Percentiles rank a stretch among this genome's conserved stretches.
phyloP scores from a whole-genome alignment of 2,888 invertebrate genomes.

The Scotopteryx bipunctaria region DNA sequence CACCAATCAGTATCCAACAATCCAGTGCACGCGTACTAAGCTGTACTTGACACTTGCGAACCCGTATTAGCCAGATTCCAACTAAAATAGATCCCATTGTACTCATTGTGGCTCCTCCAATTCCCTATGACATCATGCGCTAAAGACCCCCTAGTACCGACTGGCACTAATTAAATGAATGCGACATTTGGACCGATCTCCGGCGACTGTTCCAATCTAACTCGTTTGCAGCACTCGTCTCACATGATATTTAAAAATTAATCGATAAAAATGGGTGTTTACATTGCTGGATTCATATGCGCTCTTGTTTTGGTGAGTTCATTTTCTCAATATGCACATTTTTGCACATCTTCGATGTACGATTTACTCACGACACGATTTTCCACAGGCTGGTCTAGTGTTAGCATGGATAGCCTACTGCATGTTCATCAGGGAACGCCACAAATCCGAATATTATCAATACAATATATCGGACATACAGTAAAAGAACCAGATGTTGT shows the following conservation, averaged over 20 bases:
- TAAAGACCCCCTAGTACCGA: constrained; percentile 59
- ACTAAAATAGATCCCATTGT: constrained; percentile 49
- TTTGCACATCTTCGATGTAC: no score
- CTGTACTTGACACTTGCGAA: constrained; percentile 33
- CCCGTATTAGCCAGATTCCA: constrained; percentile 31
- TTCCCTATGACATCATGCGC: constrained; percentile 70
- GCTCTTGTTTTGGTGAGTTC: constrained; percentile 74
- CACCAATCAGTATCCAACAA: neutral
- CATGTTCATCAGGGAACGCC: constrained; percentile 71
- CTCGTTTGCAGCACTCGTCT: constrained; percentile 65
- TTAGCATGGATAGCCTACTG: constrained; percentile 71
- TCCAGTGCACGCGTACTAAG: constrained; percentile 30
- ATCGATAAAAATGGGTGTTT: constrained; percentile 59
- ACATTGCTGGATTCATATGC: constrained; percentile 66
- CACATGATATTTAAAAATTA: constrained; percentile 29
- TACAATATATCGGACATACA: constrained; percentile 64
- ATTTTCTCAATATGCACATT: no score
- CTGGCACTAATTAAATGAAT: constrained; percentile 74
- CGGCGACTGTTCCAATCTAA: constrained; percentile 59
- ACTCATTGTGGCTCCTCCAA: constrained; percentile 56
- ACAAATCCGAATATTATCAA: constrained; percentile 64
- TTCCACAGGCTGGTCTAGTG: constrained; percentile 63
- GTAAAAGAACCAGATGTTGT: constrained; percentile 53
- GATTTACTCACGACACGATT: constrained; percentile 13
- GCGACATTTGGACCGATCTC: constrained; percentile 51